Evolutionary conservation across 92 coral and sea anemone species (phyloP).

Genomic region (Zoanthus sansibaricus): DNA sequence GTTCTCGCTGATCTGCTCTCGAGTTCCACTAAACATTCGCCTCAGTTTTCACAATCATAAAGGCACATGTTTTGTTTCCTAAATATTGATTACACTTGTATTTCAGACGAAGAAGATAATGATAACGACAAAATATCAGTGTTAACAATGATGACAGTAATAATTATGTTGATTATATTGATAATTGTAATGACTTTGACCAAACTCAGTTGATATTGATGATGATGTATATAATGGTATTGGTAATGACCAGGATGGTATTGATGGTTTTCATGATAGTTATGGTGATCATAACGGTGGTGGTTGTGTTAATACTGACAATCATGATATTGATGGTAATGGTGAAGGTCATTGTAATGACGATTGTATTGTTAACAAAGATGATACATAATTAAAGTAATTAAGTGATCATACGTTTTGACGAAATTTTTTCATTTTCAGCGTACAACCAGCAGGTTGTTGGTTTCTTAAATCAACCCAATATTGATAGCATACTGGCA

Average conservation of each 20-base stretch:
- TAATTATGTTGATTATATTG: neutral
- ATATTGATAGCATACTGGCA: constrained; percentile 78
- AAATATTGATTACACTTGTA: too few species aligned
- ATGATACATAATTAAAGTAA: neutral
- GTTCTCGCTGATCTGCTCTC: too few species aligned
- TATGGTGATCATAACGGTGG: neutral
- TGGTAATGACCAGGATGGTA: neutral
- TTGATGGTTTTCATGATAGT: neutral
- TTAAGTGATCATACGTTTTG: too few species aligned
- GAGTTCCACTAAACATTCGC: too few species aligned
- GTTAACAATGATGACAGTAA: neutral
- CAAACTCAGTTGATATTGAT: neutral
- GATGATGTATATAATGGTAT: neutral
- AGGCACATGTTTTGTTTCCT: too few species aligned
- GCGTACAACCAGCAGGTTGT: constrained; percentile 96
- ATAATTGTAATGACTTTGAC: neutral
- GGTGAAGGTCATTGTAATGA: neutral
- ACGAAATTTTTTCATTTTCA: constrained; percentile 37
- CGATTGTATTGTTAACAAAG: neutral
- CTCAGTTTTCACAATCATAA: too few species aligned
- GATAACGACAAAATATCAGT: neutral
- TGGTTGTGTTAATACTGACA: neutral
- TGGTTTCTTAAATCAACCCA: constrained; percentile 88
- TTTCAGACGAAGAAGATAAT: neutral
- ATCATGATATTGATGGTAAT: neutral